A percentile compares a stretch with the other conserved stretches of the same genome.
phyloP scores from a whole-genome alignment of 64 coral and sea anemone species.

The Montipora cactus region DNA sequence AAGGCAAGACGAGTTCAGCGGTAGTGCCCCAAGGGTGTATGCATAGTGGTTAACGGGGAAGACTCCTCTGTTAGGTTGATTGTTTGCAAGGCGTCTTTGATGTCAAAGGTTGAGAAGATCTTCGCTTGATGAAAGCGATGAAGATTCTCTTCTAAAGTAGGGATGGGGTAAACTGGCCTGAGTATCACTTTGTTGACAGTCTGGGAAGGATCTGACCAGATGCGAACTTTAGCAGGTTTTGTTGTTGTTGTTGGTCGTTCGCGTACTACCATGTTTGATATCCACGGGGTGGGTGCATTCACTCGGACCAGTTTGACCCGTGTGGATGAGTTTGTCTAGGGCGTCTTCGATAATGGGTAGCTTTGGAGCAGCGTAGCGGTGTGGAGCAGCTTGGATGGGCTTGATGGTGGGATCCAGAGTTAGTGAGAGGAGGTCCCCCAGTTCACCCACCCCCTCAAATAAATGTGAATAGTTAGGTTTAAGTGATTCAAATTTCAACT shows the following conservation, averaged over 20 bases:
- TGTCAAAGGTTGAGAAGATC: constrained; percentile 48
- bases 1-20: neutral
- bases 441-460: too few species aligned
- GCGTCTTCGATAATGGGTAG: constrained; percentile 37
- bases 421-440: neutral
- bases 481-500: too few species aligned
- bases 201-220: constrained; percentile 25
- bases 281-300: neutral
- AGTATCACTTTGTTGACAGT: constrained; percentile 50
- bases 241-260: neutral
- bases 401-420: constrained; percentile 1
- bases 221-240: neutral
- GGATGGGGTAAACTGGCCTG: constrained; percentile 40
- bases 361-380: constrained; percentile 44
- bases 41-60: neutral
- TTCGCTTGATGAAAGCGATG: constrained; percentile 48
- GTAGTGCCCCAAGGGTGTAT: constrained; percentile 39
- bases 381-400: constrained; percentile 49
- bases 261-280: neutral
- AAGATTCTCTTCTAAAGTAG: constrained; percentile 57
- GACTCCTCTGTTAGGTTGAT: too few species aligned
- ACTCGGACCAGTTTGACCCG: neutral
- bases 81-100: too few species aligned
- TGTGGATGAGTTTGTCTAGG: constrained; percentile 10
- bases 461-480: too few species aligned